Evolutionary conservation across 2,888 invertebrate species (phyloP), one percentile per base, ranked within the genome.

Genomic region (Drosophila quasianomalipes): DNA sequence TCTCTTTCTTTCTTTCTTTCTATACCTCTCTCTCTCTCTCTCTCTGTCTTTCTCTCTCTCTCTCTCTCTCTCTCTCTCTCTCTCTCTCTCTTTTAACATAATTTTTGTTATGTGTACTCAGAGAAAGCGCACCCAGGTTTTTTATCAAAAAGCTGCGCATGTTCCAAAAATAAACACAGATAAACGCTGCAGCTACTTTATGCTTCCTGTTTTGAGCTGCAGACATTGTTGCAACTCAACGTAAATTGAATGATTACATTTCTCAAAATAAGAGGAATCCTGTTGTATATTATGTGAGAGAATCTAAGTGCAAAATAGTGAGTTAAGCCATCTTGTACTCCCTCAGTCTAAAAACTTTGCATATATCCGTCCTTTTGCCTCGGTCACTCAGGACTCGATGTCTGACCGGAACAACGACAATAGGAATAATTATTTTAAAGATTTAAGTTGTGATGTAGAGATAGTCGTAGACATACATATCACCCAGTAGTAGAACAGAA

Each of bases 141-240:
- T 16, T 35, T 35, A 84, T 84, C 72, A 75, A 75, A 79, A 82
- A 77, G 72, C 81, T 88, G 88, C 88, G 88, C 88, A 88, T 89
- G 90, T 86, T 89, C 79, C 77, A 79, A 79, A 88, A 76, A 88
- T 84, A 81, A 79, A 78, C 76, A 63, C 63, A 73, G 66, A 63
- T 65, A 73, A 66, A 39, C 58, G 64, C 70, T 81, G 81, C 59
- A n/a, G 33, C 37, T 41, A 41, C 58, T 51, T 47, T 49, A 28
- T 54, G 62, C 54, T 71, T 79, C 75, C 68, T 75, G 71, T 59
- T 74, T 68, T 19, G 30, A 58, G 76, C 64, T 70, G 64, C 58
- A 69, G 58, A 26, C 62, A 65, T 75, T 79, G 66, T 67, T 70
- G 69, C 80, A 76, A 54, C 53, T 63, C 58, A 44, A 66, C 52